Evolutionary conservation across 1,140 invertebrate genomes (phyloP), one percentile per base, ranked within the genome.

Genomic region (Musca domestica): DNA sequence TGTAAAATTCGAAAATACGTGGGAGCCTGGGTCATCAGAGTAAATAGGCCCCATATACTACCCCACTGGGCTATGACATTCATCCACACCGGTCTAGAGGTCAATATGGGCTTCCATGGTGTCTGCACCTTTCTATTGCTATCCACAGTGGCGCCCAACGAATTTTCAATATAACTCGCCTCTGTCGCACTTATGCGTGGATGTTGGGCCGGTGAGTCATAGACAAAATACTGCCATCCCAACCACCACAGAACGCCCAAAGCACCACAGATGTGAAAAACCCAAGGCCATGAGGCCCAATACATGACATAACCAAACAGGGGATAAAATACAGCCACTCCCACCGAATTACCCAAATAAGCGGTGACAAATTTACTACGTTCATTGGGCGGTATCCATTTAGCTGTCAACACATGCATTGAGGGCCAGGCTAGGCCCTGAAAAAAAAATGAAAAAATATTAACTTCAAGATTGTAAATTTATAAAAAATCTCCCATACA

Each of bases 1-100:
- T 96, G 88, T 30, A 95, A 88, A 71, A 91, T 87, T 67, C 89
- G 91, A 75, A 97, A 89, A 77, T 95, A 97, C 0, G 90, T 92
- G 0, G 95, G 95, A 0, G 93, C 85, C 72, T 93, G 89, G 1
- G 92, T 93, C 77, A 95, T 88, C 65, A 95, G 83, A 0, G 92
- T 95, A 69, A 95, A 92, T 46, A 94, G 87, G 2, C 91, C 92
- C 93, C 93, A 97, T 72, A 92, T 88, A 52, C 88, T 87, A 10
- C 92, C 90, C 85, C 91, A 91, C 76, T 96, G 91, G 0, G 89
- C 87, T 1, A 90, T 74, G 52, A 91, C 85, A 58, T 91, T 88
- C 22, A 92, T 87, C 91, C 91, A 95, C 1, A 95, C 85, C 0
- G 93, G 88, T 1, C 83, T 68, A 1, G 92, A 94, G 1, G 85